Evolutionary conservation across 2,797 vertebrate genomes (phyloP).

Genomic region (Schizopygopsis malacanthus): DNA sequence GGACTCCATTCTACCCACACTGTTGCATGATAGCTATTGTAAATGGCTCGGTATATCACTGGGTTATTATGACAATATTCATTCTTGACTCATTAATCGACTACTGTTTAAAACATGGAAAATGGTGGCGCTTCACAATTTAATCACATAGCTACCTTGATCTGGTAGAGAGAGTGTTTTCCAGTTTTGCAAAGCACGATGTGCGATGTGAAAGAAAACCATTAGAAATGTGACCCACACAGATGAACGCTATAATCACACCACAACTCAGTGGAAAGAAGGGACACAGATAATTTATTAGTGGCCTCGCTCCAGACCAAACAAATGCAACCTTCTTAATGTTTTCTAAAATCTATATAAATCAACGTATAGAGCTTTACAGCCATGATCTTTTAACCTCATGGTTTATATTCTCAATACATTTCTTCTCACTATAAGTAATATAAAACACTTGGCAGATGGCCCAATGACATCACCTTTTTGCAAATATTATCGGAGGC

Average conservation of each 20-base stretch:
- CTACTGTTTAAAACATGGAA: conserved; percentile 1
- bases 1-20: not conserved
- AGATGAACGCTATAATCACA: conserved; percentile 31
- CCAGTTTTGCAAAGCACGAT: not conserved
- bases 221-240: conserved; percentile 27
- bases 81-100: conserved; percentile 7
- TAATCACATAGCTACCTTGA: conserved; percentile 6
- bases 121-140: not conserved
- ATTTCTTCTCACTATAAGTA: conserved; percentile 39
- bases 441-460: conserved; percentile 38
- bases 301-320: conserved; percentile 39
- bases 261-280: conserved; percentile 40
- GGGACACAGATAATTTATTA: conserved; percentile 38
- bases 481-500: conserved; percentile 49
- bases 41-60: conserved; percentile 25
- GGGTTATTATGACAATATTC: conserved; percentile 16
- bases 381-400: conserved; percentile 22
- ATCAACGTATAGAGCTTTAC: conserved; percentile 45
- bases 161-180: not conserved
- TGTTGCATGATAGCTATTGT: not conserved
- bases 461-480: conserved; percentile 36
- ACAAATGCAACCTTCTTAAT: conserved; percentile 43
- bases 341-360: conserved; percentile 41
- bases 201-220: conserved; percentile 23
- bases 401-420: conserved; percentile 23